Evolutionary conservation across 1,140 invertebrate species (phyloP), one percentile per base, ranked within the genome.

Genomic region (Phymorhynchus buccinoides): DNA sequence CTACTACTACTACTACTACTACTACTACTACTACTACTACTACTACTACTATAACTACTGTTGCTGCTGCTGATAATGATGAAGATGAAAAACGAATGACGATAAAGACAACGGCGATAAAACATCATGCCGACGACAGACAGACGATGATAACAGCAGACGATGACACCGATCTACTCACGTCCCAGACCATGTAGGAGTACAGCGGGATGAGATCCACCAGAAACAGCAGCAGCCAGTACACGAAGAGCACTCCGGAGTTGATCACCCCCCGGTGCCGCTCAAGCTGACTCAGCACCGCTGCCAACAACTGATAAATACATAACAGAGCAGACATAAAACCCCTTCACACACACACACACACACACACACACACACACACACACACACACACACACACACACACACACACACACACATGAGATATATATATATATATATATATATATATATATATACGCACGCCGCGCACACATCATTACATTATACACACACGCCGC

Each of bases 181-280:
- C 81, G 41, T 44, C 62, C 30, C 42, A n/a, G 7, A 83, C 39
- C 22, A 90, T 73, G 77, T 87, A 88, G 16, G 89, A 86, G 52
- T 88, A 89, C 52, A 89, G 77, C 2, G 89, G 88, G 14, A 89
- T 80, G 39, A 89, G 78, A 37, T 84, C 86, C 30, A 84, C 44
- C n/a, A 89, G 22, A 73, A 81, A 27, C 12, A 88, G 66, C 35
- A 89, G 75, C 39, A 90, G 80, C 89, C 89, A 90, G 66, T 89
- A 90, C 4, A 89, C n/a, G 86, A 89, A 90, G 32, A 89, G 84
- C 41, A 89, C 82, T 12, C 85, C 85, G 6, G 89, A 90, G 14
- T 87, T 88, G 18, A 89, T 81, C 6, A 87, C 80, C 1, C 88
- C 89, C 32, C 73, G 41, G 1, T 85, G 32, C 82, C 86, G 86